These are phyloP conservation scores for Nasonia giraulti DNA, from an alignment of 1,140 invertebrate species.

Conservation along the genomic window DNA sequence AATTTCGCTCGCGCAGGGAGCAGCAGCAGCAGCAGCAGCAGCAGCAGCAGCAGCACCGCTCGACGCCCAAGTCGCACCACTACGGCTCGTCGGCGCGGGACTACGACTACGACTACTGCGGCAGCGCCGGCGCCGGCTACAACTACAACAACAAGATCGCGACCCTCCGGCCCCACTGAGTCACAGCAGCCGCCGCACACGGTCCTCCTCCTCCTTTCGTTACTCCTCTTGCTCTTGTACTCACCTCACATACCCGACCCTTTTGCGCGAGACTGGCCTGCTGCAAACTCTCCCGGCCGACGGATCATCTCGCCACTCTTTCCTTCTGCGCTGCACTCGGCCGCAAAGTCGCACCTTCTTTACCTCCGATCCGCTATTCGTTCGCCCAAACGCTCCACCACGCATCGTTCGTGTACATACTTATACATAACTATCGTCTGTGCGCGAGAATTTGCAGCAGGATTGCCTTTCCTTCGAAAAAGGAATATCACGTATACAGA, in stretches of 20 bases:
- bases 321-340: too few relatives aligned
- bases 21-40: conserved; percentile 44
- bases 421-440: not conserved
- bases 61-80: conserved; percentile 47
- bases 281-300: conserved; percentile 43
- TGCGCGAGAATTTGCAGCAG: conserved; percentile 50
- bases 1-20: not conserved
- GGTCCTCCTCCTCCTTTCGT: too few relatives aligned
- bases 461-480: conserved; percentile 48
- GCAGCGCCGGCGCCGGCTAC: conserved; percentile 33
- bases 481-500: conserved; percentile 51
- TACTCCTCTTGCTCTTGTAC: not conserved
- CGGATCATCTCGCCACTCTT: too few relatives aligned
- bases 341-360: not conserved
- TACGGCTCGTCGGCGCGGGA: conserved; percentile 40
- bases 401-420: not conserved
- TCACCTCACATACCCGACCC: too few relatives aligned
- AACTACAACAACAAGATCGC: conserved; percentile 49
- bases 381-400: not conserved
- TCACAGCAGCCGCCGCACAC: too few relatives aligned
- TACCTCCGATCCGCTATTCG: not conserved
- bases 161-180: conserved; percentile 41
- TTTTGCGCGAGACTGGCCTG: not conserved
- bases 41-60: conserved; percentile 46
- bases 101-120: conserved; percentile 51